Evolutionary conservation across 1,140 invertebrate genomes (phyloP), one percentile per base, ranked within the genome.

Genomic region (Listronotus oregonensis): DNA sequence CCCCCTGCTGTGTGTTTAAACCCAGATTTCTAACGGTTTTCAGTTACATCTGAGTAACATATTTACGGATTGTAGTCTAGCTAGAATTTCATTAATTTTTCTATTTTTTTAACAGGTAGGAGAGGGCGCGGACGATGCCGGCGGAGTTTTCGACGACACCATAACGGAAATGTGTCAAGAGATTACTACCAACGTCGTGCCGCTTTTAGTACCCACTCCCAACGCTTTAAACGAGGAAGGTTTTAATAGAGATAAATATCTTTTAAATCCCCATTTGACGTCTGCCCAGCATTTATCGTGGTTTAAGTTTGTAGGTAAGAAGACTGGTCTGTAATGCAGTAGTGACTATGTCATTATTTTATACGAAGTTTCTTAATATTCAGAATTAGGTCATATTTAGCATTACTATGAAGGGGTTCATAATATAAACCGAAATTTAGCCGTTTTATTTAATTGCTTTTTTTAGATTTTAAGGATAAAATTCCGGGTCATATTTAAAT

Each of bases 121-220:
- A 0, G 88, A 89, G 77, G 87, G 87, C 4, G 88, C 87, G 6
- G 88, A 89, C 76, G 88, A 89, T 81, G 87, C 87, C 15, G 83
- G 86, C 0, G 87, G 87, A 15, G 88, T 89, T 11, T 89, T 89
- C 80, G 87, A 89, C 77, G 88, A 89, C 75, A 89, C 86, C 1
- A 88, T 89, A 32, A 88, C 87, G 4, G 86, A 89, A 74, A 88
- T 89, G 85, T 88, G 87, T 71, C 79, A 83, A 67, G 85, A 86
- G 77, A 80, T 86, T 10, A 77, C 73, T 0, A 79, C 76, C 14
- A 82, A 81, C 5, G 72, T 76, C 5, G 81, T 86, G 0, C 82
- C 83, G 21, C 75, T 85, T 14, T 75, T 86, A 14, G 78, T 86
- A 11, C 83, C 83, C 8, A 86, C 85, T 6, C 85, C 85, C 10